phyloP scores from a whole-genome alignment of 92 coral and sea anemone genomes.

The Palythoa heliodiscus region DNA sequence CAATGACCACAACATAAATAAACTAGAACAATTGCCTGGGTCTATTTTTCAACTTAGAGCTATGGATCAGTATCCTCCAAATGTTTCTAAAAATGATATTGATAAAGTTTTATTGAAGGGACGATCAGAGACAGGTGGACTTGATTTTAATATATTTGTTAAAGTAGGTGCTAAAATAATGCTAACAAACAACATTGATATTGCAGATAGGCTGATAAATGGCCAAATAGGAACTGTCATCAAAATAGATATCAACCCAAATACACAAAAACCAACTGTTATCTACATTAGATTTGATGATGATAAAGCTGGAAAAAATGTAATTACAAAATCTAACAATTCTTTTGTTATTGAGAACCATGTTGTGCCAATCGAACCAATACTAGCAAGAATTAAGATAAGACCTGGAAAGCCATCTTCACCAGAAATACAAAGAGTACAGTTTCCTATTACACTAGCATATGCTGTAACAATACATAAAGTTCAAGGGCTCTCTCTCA shows the following conservation, averaged over 20 bases:
- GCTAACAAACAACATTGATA: too few species aligned
- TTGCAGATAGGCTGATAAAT: too few species aligned
- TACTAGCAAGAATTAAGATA: too few species aligned
- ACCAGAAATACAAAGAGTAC: too few species aligned
- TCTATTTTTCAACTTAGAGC: slow-evolving; percentile 18
- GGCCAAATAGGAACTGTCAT: slow-evolving; percentile 20
- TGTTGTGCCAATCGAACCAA: slow-evolving; percentile 28
- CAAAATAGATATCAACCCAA: slow-evolving; percentile 1
- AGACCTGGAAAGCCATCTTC: too few species aligned
- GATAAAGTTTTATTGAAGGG: slow-evolving; percentile 65
- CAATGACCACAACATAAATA: slow-evolving; percentile 18
- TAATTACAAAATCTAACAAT: neutral
- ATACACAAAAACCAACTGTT: slow-evolving; percentile 21
- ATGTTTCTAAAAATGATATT: slow-evolving; percentile 66
- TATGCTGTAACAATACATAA: too few species aligned
- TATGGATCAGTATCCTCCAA: slow-evolving; percentile 57
- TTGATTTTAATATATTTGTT: neutral
- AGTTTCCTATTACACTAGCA: too few species aligned
- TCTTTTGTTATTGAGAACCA: slow-evolving; percentile 22
- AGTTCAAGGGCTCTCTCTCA: slow-evolving; percentile 33
- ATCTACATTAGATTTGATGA: neutral
- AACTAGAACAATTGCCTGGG: slow-evolving; percentile 30
- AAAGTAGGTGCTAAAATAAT: slow-evolving; percentile 18
- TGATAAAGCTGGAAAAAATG: slow-evolving; percentile 3
- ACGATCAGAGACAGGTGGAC: slow-evolving; percentile 50